These are phyloP conservation scores for Pomacea maculata DNA, from an alignment of 1,140 invertebrate species.

Conservation along the genomic window DNA sequence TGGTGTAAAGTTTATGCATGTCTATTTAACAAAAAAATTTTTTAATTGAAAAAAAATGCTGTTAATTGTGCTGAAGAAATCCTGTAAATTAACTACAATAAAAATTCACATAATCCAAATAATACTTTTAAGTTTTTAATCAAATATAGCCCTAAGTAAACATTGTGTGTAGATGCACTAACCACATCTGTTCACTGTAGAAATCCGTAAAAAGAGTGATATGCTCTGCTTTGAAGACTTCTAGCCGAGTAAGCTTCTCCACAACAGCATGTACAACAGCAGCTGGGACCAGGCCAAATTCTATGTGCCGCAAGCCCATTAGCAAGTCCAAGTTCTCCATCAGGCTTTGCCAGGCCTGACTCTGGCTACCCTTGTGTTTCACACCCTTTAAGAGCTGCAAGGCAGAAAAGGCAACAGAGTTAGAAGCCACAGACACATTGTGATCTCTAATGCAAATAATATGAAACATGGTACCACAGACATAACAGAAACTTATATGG, in stretches of 20 bases:
- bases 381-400: no score
- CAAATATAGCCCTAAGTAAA: background rate
- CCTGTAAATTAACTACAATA: background rate
- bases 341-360: slow-evolving; percentile 42
- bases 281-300: slow-evolving; percentile 49
- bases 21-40: no score
- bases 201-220: slow-evolving; percentile 36
- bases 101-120: background rate
- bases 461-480: background rate
- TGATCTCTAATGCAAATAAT: no score
- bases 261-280: slow-evolving; percentile 42
- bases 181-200: slow-evolving; percentile 42
- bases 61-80: background rate
- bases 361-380: background rate
- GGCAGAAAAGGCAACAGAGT: no score
- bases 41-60: no score
- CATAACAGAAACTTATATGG: background rate
- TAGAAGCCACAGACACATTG: no score
- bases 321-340: slow-evolving; percentile 36
- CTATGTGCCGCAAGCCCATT: slow-evolving; percentile 31
- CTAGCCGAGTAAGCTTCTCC: slow-evolving; percentile 40
- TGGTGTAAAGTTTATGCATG: no score
- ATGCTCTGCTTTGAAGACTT: slow-evolving; percentile 41
- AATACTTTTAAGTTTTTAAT: background rate
- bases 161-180: slow-evolving; percentile 18